phyloP scores from a whole-genome alignment of 92 coral and sea anemone species.

The Parazoanthus atlanticus region DNA sequence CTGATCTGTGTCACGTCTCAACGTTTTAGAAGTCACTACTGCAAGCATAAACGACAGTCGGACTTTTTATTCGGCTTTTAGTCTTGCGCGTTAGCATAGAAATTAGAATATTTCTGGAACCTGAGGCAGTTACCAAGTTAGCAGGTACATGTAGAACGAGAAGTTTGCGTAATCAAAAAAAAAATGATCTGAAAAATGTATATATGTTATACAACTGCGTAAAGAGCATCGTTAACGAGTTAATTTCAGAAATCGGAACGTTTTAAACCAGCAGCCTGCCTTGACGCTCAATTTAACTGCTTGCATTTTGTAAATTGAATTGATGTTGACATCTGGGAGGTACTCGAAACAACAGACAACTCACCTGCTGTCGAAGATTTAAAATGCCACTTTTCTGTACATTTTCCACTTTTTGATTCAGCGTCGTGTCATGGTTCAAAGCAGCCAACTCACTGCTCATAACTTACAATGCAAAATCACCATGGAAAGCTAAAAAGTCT shows the following conservation, averaged over 20 bases:
- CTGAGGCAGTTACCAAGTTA: too few species aligned
- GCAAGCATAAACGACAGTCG: too few species aligned
- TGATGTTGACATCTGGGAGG: neutral
- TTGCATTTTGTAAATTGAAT: too few species aligned
- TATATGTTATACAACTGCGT: too few species aligned
- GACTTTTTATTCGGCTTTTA: too few species aligned
- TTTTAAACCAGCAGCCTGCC: neutral
- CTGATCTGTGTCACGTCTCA: too few species aligned
- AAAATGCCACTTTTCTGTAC: slow-evolving; percentile 1
- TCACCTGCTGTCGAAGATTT: slow-evolving; percentile 25
- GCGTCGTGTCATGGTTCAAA: slow-evolving; percentile 30
- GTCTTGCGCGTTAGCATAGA: too few species aligned
- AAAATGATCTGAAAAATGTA: neutral
- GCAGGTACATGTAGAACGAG: too few species aligned
- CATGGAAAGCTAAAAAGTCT: slow-evolving; percentile 64
- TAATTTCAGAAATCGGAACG: neutral
- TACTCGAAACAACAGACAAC: neutral
- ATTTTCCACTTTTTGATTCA: slow-evolving; percentile 11
- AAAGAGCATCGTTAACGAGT: neutral
- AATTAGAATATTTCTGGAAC: too few species aligned
- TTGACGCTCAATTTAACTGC: too few species aligned
- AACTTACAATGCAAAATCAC: slow-evolving; percentile 57
- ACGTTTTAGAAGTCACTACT: too few species aligned
- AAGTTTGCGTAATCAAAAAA: slow-evolving; percentile 2
- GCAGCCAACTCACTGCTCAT: slow-evolving; percentile 92